A percentile compares a stretch with the other conserved stretches of the same genome.
phyloP scores from a whole-genome alignment of 2,797 vertebrate species.

The Gallinago stenura region DNA sequence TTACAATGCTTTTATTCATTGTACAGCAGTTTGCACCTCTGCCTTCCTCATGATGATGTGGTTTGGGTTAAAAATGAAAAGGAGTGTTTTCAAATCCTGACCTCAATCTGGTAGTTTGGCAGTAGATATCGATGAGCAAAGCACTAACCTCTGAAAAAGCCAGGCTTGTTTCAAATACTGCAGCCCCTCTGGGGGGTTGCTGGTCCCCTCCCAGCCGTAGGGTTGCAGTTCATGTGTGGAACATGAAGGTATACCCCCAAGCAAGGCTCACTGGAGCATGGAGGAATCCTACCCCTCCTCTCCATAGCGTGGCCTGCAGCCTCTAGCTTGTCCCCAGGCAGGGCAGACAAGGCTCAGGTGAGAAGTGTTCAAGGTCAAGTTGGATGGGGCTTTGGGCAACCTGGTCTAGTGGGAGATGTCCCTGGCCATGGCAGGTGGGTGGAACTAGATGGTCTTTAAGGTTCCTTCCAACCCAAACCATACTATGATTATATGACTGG shows the following conservation, averaged over 20 bases:
- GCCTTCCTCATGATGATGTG: background rate
- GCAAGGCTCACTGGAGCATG: rapidly evolving
- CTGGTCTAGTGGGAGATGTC: no score
- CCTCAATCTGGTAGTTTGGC: background rate
- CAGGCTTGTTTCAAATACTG: background rate
- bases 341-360: background rate
- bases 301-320: background rate
- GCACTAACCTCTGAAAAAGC: background rate
- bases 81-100: background rate
- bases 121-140: background rate
- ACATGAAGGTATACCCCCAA: background rate
- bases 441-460: no score
- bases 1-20: background rate
- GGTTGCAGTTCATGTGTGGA: rapidly evolving
- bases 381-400: no score
- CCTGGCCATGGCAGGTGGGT: no score
- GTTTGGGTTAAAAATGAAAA: background rate
- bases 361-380: no score
- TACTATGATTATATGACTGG: no score
- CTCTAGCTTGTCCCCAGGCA: background rate
- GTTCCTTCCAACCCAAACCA: no score
- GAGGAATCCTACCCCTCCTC: background rate
- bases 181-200: rapidly evolving
- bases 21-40: background rate
- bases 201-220: rapidly evolving